Conservation (phyloP, 2,888 invertebrate species). For the Liodrosophila aerea region DNA sequence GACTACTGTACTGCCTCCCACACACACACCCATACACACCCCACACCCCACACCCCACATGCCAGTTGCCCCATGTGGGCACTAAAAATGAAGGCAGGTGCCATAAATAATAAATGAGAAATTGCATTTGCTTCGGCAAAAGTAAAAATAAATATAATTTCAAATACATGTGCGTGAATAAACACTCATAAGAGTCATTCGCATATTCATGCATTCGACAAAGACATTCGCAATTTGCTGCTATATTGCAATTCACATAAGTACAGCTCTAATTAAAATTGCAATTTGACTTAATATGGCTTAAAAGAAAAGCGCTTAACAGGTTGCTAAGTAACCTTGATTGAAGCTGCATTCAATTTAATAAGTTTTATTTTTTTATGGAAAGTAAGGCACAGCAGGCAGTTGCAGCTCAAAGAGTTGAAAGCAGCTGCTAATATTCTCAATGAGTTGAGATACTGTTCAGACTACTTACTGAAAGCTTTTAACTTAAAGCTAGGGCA, state of each 20-base stretch:
- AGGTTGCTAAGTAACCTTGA: too few relatives aligned
- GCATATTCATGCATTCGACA: neutral
- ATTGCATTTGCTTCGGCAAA: conserved; percentile 48
- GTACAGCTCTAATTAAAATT: neutral
- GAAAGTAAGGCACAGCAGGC: too few relatives aligned
- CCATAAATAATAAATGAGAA: conserved; percentile 72
- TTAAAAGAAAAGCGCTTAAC: too few relatives aligned
- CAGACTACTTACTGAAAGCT: too few relatives aligned
- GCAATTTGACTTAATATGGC: too few relatives aligned
- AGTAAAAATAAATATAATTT: conserved; percentile 27
- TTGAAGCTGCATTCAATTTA: too few relatives aligned
- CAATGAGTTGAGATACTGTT: too few relatives aligned
- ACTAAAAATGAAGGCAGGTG: conserved; percentile 66
- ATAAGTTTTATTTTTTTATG: too few relatives aligned
- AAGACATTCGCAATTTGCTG: conserved; percentile 1
- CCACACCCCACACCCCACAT: neutral
- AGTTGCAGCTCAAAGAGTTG: too few relatives aligned
- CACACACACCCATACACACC: neutral
- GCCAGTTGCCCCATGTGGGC: conserved; percentile 30
- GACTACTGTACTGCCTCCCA: neutral
- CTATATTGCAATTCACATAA: neutral
- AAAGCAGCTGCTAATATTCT: too few relatives aligned
- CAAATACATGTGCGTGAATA: conserved; percentile 35
- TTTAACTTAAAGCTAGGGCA: too few relatives aligned
- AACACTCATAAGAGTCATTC: neutral